phyloP scores from a whole-genome alignment of 2,888 invertebrate genomes.

The Nymphalis c-album region DNA sequence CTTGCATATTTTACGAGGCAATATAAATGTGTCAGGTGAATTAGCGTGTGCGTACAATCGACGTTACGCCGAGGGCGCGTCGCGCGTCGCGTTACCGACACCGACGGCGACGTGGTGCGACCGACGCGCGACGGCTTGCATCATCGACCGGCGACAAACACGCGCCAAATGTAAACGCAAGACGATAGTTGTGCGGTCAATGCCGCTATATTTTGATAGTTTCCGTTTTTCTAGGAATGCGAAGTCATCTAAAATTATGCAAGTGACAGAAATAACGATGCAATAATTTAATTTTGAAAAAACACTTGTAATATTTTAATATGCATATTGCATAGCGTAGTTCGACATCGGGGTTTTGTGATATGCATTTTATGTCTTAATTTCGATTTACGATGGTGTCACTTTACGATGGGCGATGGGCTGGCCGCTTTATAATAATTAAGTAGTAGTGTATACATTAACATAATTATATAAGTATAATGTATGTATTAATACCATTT shows the following conservation, averaged over 20 bases:
- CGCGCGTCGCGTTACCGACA: conserved; percentile 48
- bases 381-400: neutral
- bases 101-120: conserved; percentile 54
- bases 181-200: conserved; percentile 42
- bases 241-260: conserved; percentile 45
- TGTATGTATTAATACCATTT: too few species aligned
- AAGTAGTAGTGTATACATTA: too few species aligned
- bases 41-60: neutral
- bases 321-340: neutral
- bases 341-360: neutral
- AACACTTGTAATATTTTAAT: neutral
- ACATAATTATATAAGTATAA: too few species aligned
- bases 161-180: conserved; percentile 43
- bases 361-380: neutral
- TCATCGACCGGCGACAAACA: conserved; percentile 48
- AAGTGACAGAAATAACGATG: conserved; percentile 29
- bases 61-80: conserved; percentile 36
- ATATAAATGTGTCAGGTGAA: neutral
- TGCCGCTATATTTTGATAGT: conserved; percentile 52
- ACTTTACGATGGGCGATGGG: too few species aligned
- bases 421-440: too few species aligned
- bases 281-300: neutral
- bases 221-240: conserved; percentile 63
- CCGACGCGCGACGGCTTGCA: conserved; percentile 56
- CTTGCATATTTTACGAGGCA: neutral